Percentiles rank a stretch among this genome's conserved stretches.
Conservation (phyloP, 2,888 invertebrate genomes). For the Crocallis elinguaria region DNA sequence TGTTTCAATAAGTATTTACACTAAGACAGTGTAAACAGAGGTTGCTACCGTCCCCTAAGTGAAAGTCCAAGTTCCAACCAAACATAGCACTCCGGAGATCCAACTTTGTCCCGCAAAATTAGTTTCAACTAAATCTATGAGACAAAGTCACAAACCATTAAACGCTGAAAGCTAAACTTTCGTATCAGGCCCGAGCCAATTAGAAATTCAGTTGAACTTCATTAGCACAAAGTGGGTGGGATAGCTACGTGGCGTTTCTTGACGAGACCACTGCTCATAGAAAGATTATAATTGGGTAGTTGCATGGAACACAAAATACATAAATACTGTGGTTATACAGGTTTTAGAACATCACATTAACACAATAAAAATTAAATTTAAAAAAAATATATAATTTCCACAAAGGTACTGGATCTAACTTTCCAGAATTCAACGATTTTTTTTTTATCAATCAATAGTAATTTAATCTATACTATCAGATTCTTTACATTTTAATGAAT, state of each 20-base stretch:
- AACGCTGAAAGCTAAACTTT: constrained; percentile 58
- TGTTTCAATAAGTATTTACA: too few species aligned
- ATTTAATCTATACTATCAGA: too few species aligned
- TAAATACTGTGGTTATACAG: too few species aligned
- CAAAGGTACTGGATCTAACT: too few species aligned
- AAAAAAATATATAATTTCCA: too few species aligned
- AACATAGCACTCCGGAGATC: constrained; percentile 40
- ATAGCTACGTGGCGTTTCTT: not conserved
- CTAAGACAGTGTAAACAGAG: not conserved
- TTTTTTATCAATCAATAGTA: too few species aligned
- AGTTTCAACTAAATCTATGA: constrained; percentile 54
- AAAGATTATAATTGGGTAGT: too few species aligned
- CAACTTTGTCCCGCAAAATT: constrained; percentile 51
- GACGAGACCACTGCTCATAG: not conserved
- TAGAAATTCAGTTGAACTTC: constrained; percentile 56
- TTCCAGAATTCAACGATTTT: too few species aligned
- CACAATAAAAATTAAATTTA: too few species aligned
- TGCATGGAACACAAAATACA: too few species aligned
- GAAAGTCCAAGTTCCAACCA: constrained; percentile 31
- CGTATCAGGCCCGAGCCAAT: constrained; percentile 55
- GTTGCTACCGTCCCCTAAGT: constrained; percentile 4
- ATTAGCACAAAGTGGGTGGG: constrained; percentile 38
- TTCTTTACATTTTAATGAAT: too few species aligned
- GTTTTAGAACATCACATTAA: too few species aligned
- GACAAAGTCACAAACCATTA: constrained; percentile 63